Conservation (phyloP, 2,888 invertebrate genomes). For the Pandemis cinnamomeana region DNA sequence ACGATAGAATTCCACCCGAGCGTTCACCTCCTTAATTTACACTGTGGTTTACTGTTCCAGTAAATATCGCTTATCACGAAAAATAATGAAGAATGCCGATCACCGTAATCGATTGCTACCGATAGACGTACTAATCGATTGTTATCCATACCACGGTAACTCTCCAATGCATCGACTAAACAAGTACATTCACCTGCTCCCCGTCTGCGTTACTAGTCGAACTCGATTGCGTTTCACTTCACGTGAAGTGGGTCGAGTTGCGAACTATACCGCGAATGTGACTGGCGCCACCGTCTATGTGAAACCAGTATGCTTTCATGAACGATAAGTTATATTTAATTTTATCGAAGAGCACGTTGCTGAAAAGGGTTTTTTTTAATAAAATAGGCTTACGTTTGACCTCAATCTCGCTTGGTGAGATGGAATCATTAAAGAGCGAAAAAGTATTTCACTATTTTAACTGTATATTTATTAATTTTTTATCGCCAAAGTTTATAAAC, state of each 20-base stretch:
- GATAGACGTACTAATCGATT: slow-evolving; percentile 29
- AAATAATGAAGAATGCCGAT: slow-evolving; percentile 18
- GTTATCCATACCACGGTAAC: slow-evolving; percentile 35
- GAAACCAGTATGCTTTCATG: not conserved
- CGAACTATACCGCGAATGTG: not conserved
- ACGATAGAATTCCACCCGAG: too few relatives aligned
- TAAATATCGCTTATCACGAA: slow-evolving; percentile 9
- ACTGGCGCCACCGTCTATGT: not conserved
- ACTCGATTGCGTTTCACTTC: slow-evolving; percentile 48
- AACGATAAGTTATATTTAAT: too few relatives aligned
- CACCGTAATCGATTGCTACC: slow-evolving; percentile 22
- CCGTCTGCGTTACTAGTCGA: slow-evolving; percentile 51
- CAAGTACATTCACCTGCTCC: slow-evolving; percentile 75
- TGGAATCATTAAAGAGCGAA: too few relatives aligned
- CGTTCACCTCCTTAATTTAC: not conserved
- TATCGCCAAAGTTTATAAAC: too few relatives aligned
- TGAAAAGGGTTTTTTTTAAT: too few relatives aligned
- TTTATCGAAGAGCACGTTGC: too few relatives aligned
- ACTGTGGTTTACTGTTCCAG: not conserved
- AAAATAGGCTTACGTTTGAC: too few relatives aligned
- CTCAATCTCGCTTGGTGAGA: too few relatives aligned
- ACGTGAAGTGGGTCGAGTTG: not conserved
- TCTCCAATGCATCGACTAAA: slow-evolving; percentile 36
- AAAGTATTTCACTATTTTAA: too few relatives aligned
- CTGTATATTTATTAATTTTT: too few relatives aligned